phyloP scores from a whole-genome alignment of 2,113 vertebrate species.

The Fregetta grallaria region DNA sequence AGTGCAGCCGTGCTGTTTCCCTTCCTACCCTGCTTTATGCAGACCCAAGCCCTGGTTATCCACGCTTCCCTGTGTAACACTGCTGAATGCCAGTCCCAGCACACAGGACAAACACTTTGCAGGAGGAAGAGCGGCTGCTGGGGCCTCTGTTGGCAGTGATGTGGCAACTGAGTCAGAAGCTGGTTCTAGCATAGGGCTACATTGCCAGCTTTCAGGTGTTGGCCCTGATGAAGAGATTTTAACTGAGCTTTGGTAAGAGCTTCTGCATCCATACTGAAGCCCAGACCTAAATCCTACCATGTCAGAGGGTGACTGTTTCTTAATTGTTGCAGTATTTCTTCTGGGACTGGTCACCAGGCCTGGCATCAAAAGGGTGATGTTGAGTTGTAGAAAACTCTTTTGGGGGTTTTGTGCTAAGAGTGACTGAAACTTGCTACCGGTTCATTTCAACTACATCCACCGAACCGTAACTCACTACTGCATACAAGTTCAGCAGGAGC shows the following conservation, averaged over 20 bases:
- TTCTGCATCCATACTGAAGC: background rate
- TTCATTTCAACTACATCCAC: constrained; percentile 39
- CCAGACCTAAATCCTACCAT: background rate
- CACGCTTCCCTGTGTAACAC: fast-evolving
- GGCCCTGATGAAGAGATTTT: background rate
- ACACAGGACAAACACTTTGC: background rate
- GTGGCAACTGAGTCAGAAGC: background rate
- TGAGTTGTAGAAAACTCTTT: background rate
- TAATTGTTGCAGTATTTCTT: background rate
- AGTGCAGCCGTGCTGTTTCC: background rate
- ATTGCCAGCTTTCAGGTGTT: background rate
- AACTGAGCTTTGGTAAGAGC: background rate
- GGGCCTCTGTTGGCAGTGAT: background rate
- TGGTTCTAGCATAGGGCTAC: background rate
- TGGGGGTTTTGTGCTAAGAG: background rate
- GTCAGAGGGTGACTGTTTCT: background rate
- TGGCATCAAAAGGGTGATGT: constrained; percentile 19
- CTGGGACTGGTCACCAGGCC: background rate
- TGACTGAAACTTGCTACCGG: constrained; percentile 10
- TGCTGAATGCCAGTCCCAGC: background rate
- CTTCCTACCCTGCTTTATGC: background rate
- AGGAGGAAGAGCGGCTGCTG: background rate
- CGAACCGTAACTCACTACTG: constrained; percentile 33
- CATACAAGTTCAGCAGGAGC: constrained; percentile 52
- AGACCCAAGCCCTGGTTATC: background rate